Conservation (phyloP, 2,797 vertebrate species). For the Pseudocheirus occidentalis region DNA sequence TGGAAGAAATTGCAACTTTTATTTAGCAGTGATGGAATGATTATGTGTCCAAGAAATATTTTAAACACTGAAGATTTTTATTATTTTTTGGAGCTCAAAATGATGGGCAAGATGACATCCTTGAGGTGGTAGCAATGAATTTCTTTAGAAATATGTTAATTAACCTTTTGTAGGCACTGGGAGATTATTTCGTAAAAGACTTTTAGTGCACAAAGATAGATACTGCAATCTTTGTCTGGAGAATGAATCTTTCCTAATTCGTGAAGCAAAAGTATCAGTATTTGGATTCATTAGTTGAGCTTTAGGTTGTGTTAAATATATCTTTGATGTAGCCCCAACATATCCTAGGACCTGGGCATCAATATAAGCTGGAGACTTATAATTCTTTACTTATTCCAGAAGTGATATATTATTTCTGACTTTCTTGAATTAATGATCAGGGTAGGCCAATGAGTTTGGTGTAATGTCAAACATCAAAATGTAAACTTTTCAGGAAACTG, state of each 20-base stretch:
- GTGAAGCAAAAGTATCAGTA: neutral
- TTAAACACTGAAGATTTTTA: neutral
- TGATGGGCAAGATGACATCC: neutral
- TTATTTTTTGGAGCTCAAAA: neutral
- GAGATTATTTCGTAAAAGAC: neutral
- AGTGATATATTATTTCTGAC: neutral
- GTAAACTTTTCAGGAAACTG: too few relatives aligned
- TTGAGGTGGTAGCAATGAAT: neutral
- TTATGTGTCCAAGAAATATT: neutral
- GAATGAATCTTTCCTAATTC: neutral
- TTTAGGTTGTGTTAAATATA: too few relatives aligned
- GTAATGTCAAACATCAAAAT: neutral
- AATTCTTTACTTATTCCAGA: neutral
- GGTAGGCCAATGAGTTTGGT: neutral
- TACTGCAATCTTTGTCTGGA: neutral
- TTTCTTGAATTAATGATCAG: neutral
- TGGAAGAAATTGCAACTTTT: neutral
- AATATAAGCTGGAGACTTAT: neutral
- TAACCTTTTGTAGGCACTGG: neutral
- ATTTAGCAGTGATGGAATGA: neutral
- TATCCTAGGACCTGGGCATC: too few relatives aligned
- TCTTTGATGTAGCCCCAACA: too few relatives aligned
- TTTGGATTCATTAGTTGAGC: neutral
- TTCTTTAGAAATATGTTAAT: neutral
- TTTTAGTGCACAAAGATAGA: neutral